Conservation (phyloP, 2,113 vertebrate genomes). For the Thunnus maccoyii region DNA sequence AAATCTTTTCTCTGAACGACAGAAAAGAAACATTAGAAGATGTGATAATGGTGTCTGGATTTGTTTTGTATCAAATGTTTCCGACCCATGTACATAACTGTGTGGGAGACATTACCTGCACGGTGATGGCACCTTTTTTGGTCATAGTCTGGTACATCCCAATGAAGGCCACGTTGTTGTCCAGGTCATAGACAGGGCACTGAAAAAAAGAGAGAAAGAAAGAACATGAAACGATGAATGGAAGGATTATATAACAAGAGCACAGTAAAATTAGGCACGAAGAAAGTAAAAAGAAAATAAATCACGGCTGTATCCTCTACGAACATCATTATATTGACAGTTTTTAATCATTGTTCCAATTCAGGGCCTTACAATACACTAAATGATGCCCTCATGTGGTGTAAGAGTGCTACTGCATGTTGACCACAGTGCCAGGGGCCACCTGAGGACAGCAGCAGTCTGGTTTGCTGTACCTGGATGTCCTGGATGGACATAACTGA, state of each 20-base stretch:
- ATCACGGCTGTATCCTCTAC: not conserved
- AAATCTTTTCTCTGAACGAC: constrained; percentile 93
- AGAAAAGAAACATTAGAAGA: not conserved
- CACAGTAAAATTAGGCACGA: not conserved
- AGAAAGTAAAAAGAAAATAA: not conserved
- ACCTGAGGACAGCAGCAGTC: constrained; percentile 25
- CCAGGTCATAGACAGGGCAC: constrained; percentile 97
- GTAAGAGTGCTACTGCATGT: not conserved
- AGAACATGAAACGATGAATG: not conserved
- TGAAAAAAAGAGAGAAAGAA: constrained; percentile 56
- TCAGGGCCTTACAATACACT: not conserved
- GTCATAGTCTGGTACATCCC: constrained; percentile 99
- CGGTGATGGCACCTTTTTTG: constrained; percentile 96
- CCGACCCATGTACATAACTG: not conserved
- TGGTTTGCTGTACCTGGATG: constrained; percentile 88
- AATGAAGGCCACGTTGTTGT: constrained; percentile 98
- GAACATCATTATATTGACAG: not conserved
- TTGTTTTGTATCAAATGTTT: not conserved
- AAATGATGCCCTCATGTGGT: not conserved
- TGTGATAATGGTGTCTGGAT: not conserved
- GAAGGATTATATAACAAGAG: not conserved
- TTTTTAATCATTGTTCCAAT: too few relatives aligned
- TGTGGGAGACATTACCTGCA: constrained; percentile 88
- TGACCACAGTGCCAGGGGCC: constrained; percentile 5
- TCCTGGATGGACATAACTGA: constrained; percentile 98